Conservation (phyloP, 1,140 invertebrate genomes). For the Idris sp. region DNA sequence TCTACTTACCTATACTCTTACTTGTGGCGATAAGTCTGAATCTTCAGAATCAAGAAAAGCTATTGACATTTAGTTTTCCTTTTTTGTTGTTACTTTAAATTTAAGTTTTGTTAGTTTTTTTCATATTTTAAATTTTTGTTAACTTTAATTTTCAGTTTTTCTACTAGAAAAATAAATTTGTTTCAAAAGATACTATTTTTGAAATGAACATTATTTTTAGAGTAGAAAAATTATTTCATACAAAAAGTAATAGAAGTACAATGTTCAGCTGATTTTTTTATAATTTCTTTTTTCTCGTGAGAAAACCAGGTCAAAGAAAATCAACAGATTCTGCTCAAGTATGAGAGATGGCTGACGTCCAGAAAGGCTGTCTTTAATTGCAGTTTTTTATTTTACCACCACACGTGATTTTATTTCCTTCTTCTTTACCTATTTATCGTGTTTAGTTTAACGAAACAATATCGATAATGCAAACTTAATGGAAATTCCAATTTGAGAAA, state of each 20-base stretch:
- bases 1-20: conserved; percentile 60
- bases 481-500: conserved; percentile 28
- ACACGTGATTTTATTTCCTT: too few relatives aligned
- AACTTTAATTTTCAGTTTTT: too few relatives aligned
- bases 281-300: conserved; percentile 1
- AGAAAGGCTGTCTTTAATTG: conserved; percentile 69
- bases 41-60: conserved; percentile 52
- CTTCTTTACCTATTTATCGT: too few relatives aligned
- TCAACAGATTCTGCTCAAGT: conserved; percentile 32
- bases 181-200: too few relatives aligned
- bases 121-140: too few relatives aligned
- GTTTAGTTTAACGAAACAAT: conserved; percentile 46
- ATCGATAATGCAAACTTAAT: conserved; percentile 46
- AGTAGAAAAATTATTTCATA: too few relatives aligned
- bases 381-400: conserved; percentile 24
- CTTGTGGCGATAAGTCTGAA: conserved; percentile 39
- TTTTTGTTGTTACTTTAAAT: too few relatives aligned
- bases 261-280: neutral
- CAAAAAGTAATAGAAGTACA: neutral
- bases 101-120: too few relatives aligned
- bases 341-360: conserved; percentile 66
- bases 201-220: too few relatives aligned
- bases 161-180: too few relatives aligned
- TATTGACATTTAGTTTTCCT: too few relatives aligned
- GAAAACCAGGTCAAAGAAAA: conserved; percentile 57